phyloP scores from a whole-genome alignment of 35 echinoderm and acorn worm genomes.

The Apostichopus japonicus region DNA sequence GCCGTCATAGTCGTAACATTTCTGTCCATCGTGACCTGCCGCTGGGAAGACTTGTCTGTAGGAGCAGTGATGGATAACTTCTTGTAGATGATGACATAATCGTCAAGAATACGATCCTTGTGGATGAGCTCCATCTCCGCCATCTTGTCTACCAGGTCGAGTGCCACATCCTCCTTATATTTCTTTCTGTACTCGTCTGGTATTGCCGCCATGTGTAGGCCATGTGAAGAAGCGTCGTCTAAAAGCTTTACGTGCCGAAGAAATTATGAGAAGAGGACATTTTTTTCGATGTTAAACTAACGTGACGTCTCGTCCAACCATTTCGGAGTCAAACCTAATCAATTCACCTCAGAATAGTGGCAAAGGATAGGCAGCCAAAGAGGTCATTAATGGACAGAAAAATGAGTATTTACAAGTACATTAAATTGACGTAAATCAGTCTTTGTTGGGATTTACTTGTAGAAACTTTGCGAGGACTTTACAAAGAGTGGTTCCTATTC shows the following conservation, averaged over 20 bases:
- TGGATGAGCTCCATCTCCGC: neutral
- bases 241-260: neutral
- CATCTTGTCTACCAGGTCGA: constrained; percentile 41
- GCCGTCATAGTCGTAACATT: neutral
- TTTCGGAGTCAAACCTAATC: no score
- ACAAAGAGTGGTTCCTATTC: no score
- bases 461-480: no score
- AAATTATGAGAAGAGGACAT: no score
- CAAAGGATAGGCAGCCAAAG: no score
- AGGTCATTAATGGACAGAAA: no score
- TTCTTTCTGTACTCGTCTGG: neutral
- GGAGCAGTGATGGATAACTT: constrained; percentile 16
- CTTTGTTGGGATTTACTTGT: no score
- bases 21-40: constrained; percentile 5
- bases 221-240: neutral
- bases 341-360: no score
- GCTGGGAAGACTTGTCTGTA: neutral
- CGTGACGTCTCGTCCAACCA: no score
- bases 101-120: constrained; percentile 8
- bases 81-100: constrained; percentile 3
- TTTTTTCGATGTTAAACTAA: no score
- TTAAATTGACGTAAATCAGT: no score
- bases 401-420: no score
- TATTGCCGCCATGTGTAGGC: neutral
- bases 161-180: neutral